Conservation (phyloP, 2,113 vertebrate genomes). For the Ciconia maguari region DNA sequence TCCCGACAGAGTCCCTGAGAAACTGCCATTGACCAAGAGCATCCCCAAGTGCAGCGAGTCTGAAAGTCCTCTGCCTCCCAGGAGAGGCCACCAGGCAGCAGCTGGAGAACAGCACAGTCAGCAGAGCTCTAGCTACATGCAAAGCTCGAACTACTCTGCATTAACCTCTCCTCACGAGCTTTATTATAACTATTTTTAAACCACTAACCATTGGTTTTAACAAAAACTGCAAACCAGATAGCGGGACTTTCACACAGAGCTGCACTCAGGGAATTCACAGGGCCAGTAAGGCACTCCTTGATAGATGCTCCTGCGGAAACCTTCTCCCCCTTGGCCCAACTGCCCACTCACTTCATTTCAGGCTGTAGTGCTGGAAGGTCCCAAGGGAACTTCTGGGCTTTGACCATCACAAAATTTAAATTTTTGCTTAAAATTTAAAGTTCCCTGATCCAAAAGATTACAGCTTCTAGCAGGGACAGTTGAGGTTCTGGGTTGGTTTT, state of each 20-base stretch:
- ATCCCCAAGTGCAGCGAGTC: fast-evolving
- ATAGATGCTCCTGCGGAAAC: background rate
- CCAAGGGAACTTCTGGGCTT: background rate
- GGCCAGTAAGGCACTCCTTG: background rate
- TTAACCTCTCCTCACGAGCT: background rate
- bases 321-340: background rate
- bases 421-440: background rate
- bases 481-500: background rate
- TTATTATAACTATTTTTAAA: background rate
- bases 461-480: background rate
- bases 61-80: background rate
- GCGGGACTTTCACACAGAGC: background rate
- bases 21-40: background rate
- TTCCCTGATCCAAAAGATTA: background rate
- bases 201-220: background rate
- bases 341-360: background rate
- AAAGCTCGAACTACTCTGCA: background rate
- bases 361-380: background rate
- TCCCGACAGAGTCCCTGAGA: background rate
- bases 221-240: background rate
- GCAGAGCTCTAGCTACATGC: background rate
- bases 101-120: background rate
- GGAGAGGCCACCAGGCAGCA: background rate
- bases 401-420: background rate
- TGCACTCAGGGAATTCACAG: fast-evolving